These are phyloP conservation scores for Choloepus didactylus DNA, from an alignment of 2,797 vertebrate species.

Conservation along the genomic window DNA sequence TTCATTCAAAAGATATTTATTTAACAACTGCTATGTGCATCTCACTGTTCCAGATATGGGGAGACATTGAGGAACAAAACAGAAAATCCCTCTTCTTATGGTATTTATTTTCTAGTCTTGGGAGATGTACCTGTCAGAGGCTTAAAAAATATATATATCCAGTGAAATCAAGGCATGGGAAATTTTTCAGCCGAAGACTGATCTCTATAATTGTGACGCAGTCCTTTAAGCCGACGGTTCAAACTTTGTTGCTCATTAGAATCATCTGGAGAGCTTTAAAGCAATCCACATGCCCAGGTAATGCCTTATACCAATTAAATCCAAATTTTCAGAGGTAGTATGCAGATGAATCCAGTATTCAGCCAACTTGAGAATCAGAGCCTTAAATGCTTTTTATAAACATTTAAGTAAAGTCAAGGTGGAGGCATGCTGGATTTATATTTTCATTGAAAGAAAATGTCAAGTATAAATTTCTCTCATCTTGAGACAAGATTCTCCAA, in stretches of 20 bases:
- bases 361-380: slow-evolving; percentile 54
- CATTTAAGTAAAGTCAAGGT: slow-evolving; percentile 34
- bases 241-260: background rate
- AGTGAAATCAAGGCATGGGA: background rate
- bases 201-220: background rate
- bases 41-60: slow-evolving; percentile 34
- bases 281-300: background rate
- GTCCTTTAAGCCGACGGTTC: slow-evolving; percentile 12
- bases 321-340: background rate
- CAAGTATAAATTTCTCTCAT: slow-evolving; percentile 11
- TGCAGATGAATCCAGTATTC: background rate
- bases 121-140: background rate
- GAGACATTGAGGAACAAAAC: slow-evolving; percentile 3
- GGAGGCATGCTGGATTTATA: background rate
- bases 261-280: background rate
- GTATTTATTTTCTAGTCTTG: slow-evolving; percentile 48
- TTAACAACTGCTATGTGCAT: slow-evolving; percentile 32
- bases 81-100: background rate
- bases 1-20: slow-evolving; percentile 60
- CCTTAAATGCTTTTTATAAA: slow-evolving; percentile 12
- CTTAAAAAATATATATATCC: background rate
- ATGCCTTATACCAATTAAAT: background rate
- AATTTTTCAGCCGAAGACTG: background rate
- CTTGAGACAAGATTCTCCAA: background rate
- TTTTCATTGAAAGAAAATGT: slow-evolving; percentile 53